Conservation (phyloP, 2,888 invertebrate genomes). For the Notocelia uddmanniana region DNA sequence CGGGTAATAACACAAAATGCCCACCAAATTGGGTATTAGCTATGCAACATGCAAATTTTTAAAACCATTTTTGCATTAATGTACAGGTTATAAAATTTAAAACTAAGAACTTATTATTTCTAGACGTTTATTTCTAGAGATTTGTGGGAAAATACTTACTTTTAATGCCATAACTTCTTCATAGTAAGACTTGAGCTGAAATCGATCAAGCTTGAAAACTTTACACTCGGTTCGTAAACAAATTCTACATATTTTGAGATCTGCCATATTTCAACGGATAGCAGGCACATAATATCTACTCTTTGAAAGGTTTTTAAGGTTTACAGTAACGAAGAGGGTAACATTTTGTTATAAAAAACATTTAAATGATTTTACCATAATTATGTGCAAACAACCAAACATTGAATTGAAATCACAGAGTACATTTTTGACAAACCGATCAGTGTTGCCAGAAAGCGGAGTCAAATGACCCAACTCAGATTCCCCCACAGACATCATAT, state of each 20-base stretch:
- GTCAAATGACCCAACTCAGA: too few species aligned
- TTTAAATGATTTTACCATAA: neutral
- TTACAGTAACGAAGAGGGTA: neutral
- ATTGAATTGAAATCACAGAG: too few species aligned
- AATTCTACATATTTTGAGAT: constrained; percentile 69
- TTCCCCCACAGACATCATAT: too few species aligned
- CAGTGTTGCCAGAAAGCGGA: too few species aligned
- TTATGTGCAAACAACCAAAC: constrained; percentile 6
- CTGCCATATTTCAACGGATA: constrained; percentile 54
- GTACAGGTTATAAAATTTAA: too few species aligned
- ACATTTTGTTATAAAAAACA: neutral
- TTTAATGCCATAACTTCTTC: constrained; percentile 69
- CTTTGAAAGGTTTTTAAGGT: neutral
- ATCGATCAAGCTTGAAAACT: constrained; percentile 63
- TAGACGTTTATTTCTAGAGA: neutral
- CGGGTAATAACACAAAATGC: too few species aligned
- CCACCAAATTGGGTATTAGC: too few species aligned
- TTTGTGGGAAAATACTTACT: constrained; percentile 56
- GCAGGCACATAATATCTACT: neutral
- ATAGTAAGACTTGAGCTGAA: constrained; percentile 67
- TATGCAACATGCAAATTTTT: too few species aligned
- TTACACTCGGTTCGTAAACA: constrained; percentile 67
- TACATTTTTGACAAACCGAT: too few species aligned
- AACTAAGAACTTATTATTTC: too few species aligned
- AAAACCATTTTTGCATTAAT: too few species aligned